Base-by-base conservation (phyloP, 2,888 invertebrate species). In the Odontocerum albicorne region DNA sequence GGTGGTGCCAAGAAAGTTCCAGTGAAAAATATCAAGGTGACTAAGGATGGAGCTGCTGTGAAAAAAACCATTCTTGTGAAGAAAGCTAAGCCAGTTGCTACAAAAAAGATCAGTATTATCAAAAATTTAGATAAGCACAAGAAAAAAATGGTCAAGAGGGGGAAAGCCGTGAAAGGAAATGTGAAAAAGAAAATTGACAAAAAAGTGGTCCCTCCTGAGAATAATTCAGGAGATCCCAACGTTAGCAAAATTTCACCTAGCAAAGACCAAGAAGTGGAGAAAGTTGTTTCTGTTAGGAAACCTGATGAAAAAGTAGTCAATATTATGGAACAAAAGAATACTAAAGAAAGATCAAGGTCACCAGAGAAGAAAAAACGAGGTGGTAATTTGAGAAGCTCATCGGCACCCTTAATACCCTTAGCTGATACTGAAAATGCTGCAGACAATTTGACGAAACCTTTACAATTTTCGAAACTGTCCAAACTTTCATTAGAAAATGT, bases 351-450 rank as follows among this genome's bases (percentile, higher is more conserved):
- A 22, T 57, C 60, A 12, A 27, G 60, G 21, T 60, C 57, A 12
- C 60, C 55, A 13, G 57, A 57, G 32, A 60, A 60, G 44, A 60
- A 45, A 32, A 60, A 60, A 40, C 42, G 53, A 20, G 15, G 33
- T 13, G 49, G 57, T 8, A 36, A 46, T 6, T 36, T 53, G n/a
- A 49, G 60, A 19, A 60, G 60, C 22, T 60, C 60, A 21, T 60
- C 60, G 4, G 60, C 60, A 27, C 60, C 60, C 8, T 32, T 60
- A 19, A 49, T 57, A 21, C 46, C 49, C 7, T 36, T 51, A 35
- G 19, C 27, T 12, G 43, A 42, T 16, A 47, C 16, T 12, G 42
- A 44, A 3, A 55, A 54, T 13, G 54, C 45, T 13, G 54, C 50
- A 15, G 19, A 19, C 2, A 49, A 27, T 10, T 16, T 21, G 6